Evolutionary conservation across 2,113 vertebrate species (phyloP).

Genomic region (Labeo catla): DNA sequence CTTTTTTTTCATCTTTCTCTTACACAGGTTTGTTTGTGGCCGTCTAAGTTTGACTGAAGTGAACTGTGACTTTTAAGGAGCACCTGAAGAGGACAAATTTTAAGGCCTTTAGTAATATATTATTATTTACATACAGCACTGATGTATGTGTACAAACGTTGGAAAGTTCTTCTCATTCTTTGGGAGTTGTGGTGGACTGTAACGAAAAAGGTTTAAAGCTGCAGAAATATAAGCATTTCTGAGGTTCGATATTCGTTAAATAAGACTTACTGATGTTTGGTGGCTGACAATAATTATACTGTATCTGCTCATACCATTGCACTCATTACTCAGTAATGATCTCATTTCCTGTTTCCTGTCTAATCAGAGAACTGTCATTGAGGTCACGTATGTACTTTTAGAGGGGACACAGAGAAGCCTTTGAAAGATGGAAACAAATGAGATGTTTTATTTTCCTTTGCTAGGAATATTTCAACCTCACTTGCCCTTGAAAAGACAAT

Average conservation of each 20-base stretch:
- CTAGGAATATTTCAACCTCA: slow-evolving; percentile 15
- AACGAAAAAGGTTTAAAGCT: slow-evolving; percentile 2
- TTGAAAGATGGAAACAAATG: slow-evolving; percentile 17
- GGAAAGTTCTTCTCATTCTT: slow-evolving; percentile 25
- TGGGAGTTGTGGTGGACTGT: slow-evolving; percentile 11
- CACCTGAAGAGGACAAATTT: slow-evolving; percentile 71
- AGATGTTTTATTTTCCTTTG: slow-evolving; percentile 8
- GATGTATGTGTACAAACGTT: slow-evolving; percentile 70
- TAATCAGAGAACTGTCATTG: slow-evolving; percentile 34
- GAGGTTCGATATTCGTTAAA: not conserved
- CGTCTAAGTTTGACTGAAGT: slow-evolving; percentile 65
- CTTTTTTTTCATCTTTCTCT: slow-evolving; percentile 32
- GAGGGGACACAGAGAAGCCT: not conserved
- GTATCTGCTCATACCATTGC: slow-evolving; percentile 67
- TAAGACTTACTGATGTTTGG: slow-evolving; percentile 14
- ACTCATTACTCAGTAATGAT: slow-evolving; percentile 62
- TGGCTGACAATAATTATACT: slow-evolving; percentile 54
- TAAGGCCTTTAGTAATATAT: slow-evolving; percentile 79
- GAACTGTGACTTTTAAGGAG: slow-evolving; percentile 73
- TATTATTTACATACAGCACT: slow-evolving; percentile 52
- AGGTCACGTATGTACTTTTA: slow-evolving; percentile 22
- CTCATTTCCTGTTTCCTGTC: slow-evolving; percentile 36
- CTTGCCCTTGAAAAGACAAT: slow-evolving; percentile 52
- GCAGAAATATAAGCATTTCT: slow-evolving; percentile 5
- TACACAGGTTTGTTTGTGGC: slow-evolving; percentile 63